Conservation (phyloP, 2,797 vertebrate species). For the Adelosebastes latens region DNA sequence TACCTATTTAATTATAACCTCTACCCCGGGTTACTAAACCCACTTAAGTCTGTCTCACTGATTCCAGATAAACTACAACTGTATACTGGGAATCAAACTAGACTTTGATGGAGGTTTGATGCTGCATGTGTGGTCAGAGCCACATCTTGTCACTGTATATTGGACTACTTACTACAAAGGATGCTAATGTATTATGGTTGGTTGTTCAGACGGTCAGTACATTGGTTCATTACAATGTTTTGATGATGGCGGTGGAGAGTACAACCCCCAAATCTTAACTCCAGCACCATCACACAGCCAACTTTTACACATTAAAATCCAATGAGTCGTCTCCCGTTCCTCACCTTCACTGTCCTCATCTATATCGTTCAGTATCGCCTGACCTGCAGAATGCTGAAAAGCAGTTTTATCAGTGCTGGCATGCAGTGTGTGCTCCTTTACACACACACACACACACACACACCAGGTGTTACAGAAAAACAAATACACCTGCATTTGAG, state of each 20-base stretch:
- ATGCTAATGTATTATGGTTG: background rate
- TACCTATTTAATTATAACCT: background rate
- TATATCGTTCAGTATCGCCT: background rate
- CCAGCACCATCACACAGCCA: background rate
- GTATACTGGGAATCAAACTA: background rate
- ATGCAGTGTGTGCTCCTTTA: constrained; percentile 13
- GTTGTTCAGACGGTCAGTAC: background rate
- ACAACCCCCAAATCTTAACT: background rate
- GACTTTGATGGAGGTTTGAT: background rate
- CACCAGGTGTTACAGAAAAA: constrained; percentile 45
- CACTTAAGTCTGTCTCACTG: background rate
- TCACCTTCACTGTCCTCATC: background rate
- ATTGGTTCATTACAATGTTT: background rate
- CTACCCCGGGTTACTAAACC: background rate
- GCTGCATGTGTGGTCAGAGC: background rate
- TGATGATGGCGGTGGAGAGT: background rate
- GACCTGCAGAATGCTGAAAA: constrained; percentile 8
- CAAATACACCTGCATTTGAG: constrained; percentile 61
- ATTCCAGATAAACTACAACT: background rate
- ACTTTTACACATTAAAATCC: background rate
- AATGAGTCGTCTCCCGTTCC: background rate
- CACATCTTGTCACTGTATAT: background rate
- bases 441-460: too few species aligned
- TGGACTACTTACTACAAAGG: background rate
- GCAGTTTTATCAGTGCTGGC: constrained; percentile 41